A percentile compares a stretch with the other conserved stretches of the same genome.
Conservation (phyloP, 2,113 vertebrate species). For the Cyphomyrus plagiostoma region DNA sequence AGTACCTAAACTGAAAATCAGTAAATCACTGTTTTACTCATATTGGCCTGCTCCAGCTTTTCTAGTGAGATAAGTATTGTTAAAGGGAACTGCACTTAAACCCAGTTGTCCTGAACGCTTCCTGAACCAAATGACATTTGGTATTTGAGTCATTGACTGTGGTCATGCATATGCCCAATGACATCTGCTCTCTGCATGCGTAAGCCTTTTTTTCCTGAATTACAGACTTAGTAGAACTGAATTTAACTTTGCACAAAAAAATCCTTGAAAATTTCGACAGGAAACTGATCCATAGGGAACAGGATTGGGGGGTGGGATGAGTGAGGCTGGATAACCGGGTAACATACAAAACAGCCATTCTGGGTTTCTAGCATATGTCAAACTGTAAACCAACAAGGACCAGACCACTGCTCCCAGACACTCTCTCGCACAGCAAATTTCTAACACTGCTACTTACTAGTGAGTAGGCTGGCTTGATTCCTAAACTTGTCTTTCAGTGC, state of each 20-base stretch:
- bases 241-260: not conserved
- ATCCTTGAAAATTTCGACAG: not conserved
- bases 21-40: not conserved
- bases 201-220: not conserved
- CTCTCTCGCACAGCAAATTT: not conserved
- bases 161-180: not conserved
- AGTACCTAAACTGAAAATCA: not conserved
- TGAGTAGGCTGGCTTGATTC: not conserved
- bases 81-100: not conserved
- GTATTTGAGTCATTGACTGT: not conserved
- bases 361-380: not conserved
- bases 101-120: not conserved
- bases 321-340: not conserved
- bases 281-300: not conserved
- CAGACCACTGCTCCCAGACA: not conserved
- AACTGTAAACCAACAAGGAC: not conserved
- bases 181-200: not conserved
- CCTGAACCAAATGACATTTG: not conserved
- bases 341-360: not conserved
- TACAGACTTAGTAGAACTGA: not conserved
- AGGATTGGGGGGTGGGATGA: not conserved
- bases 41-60: not conserved
- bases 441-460: not conserved
- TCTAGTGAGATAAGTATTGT: not conserved
- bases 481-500: not conserved